A percentile compares a stretch with the other conserved stretches of the same genome.
These are phyloP conservation scores for Furnarius figulus DNA, from an alignment of 2,113 vertebrate genomes.

Conservation along the genomic window DNA sequence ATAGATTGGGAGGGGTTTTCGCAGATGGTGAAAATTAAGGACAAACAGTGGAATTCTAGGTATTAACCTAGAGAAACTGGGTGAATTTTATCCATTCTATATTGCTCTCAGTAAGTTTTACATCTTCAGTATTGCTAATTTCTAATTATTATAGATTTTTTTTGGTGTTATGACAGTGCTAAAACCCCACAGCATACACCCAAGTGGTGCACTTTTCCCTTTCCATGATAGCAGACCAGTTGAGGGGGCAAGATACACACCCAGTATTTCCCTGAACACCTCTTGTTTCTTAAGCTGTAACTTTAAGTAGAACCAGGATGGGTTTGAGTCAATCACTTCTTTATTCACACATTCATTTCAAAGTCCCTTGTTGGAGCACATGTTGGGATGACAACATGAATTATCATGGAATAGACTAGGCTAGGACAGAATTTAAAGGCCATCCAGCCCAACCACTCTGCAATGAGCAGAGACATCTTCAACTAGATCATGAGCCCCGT, in stretches of 20 bases:
- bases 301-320: neutral
- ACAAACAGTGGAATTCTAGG: neutral
- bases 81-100: neutral
- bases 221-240: neutral
- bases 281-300: neutral
- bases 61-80: neutral
- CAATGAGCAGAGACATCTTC: neutral
- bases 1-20: rapidly evolving
- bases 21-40: neutral
- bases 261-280: neutral
- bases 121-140: neutral
- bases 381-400: neutral
- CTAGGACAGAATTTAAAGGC: neutral
- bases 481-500: neutral
- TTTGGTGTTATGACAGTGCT: neutral
- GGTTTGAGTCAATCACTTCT: neutral
- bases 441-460: neutral
- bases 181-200: neutral
- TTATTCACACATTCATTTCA: neutral
- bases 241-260: neutral
- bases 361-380: neutral
- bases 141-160: neutral
- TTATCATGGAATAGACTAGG: neutral
- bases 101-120: neutral
- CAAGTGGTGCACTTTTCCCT: neutral